Conservation (phyloP, 2,888 invertebrate species). For the Crossocerus cetratus region DNA sequence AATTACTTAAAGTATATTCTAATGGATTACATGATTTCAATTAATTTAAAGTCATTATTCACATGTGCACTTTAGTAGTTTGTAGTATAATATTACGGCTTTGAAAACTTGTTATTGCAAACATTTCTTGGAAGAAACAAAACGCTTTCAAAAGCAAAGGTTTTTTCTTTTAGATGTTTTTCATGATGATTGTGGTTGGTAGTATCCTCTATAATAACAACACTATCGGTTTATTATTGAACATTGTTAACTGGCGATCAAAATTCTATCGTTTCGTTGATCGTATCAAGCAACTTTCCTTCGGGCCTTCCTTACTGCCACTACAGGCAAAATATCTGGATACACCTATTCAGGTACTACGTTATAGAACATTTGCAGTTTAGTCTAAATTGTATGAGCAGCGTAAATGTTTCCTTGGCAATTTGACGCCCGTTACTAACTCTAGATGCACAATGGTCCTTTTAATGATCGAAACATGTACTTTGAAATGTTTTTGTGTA, state of each 20-base stretch:
- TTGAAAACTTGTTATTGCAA: slow-evolving; percentile 12
- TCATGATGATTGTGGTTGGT: slow-evolving; percentile 71
- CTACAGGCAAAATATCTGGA: slow-evolving; percentile 65
- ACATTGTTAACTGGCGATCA: slow-evolving; percentile 64
- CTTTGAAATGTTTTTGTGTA: too few relatives aligned
- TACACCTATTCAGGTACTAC: slow-evolving; percentile 72
- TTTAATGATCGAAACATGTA: too few relatives aligned
- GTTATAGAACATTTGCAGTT: slow-evolving; percentile 27
- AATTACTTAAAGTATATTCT: too few relatives aligned
- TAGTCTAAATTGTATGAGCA: slow-evolving; percentile 14
- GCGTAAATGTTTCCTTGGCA: too few relatives aligned
- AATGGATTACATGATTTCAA: too few relatives aligned
- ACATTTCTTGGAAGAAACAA: slow-evolving; percentile 27
- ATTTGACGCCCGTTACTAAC: too few relatives aligned
- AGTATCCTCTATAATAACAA: slow-evolving; percentile 72
- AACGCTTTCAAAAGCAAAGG: slow-evolving; percentile 52
- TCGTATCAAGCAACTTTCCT: slow-evolving; percentile 58
- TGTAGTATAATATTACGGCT: slow-evolving; percentile 14
- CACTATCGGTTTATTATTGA: slow-evolving; percentile 69
- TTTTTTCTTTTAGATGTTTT: slow-evolving; percentile 73
- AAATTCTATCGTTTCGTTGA: slow-evolving; percentile 64
- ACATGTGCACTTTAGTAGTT: not conserved
- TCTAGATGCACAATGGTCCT: too few relatives aligned
- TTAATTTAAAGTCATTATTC: too few relatives aligned
- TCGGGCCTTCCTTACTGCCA: slow-evolving; percentile 57